Conservation (phyloP, 2,888 invertebrate genomes). For the Arrhopalites spinosus region DNA sequence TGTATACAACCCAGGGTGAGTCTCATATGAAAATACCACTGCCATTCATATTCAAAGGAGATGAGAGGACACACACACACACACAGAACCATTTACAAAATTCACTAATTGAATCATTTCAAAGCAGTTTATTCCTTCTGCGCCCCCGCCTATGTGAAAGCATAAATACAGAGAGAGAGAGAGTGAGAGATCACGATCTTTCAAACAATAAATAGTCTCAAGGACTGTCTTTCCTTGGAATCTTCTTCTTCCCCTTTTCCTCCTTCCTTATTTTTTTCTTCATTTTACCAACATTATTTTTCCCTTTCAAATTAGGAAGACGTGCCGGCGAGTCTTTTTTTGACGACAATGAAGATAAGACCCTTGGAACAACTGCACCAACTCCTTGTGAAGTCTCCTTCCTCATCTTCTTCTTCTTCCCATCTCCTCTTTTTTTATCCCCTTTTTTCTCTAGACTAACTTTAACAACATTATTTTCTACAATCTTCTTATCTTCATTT, state of each 20-base stretch:
- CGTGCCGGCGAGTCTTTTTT: constrained; percentile 18
- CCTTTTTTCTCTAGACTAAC: background rate
- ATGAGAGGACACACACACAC: background rate
- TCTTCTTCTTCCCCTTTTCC: background rate
- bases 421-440: background rate
- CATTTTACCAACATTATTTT: constrained; percentile 24
- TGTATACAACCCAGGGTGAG: no score
- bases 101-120: constrained; percentile 35
- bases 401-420: background rate
- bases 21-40: constrained; percentile 5
- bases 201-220: constrained; percentile 29
- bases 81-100: constrained; percentile 18
- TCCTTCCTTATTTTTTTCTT: background rate
- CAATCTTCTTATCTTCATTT: constrained; percentile 20
- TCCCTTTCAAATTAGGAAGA: constrained; percentile 22
- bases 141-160: constrained; percentile 9
- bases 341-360: constrained; percentile 19
- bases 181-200: constrained; percentile 16
- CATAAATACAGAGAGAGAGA: no score
- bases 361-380: background rate
- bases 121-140: constrained; percentile 32
- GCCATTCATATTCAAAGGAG: constrained; percentile 24
- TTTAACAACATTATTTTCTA: constrained; percentile 11
- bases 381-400: background rate
- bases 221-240: background rate